Conservation (phyloP, 2,113 vertebrate species). For the Oplegnathus fasciatus region DNA sequence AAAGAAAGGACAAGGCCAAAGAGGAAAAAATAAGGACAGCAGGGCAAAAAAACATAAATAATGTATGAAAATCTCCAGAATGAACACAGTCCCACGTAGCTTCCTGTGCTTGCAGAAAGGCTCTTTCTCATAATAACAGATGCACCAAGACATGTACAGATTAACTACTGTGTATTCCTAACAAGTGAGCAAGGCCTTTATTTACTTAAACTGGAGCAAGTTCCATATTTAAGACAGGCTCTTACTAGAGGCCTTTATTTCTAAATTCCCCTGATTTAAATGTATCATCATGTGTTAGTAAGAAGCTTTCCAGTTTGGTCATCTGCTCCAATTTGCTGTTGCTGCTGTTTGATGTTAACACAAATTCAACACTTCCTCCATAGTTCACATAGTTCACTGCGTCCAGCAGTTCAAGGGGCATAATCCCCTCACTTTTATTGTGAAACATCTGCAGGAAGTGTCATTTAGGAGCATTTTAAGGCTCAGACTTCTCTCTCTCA, state of each 20-base stretch:
- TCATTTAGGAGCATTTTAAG: neutral
- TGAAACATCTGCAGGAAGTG: neutral
- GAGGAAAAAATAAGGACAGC: neutral
- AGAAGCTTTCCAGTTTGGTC: neutral
- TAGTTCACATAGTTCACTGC: neutral
- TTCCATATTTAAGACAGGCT: neutral
- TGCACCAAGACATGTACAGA: neutral
- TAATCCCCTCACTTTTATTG: neutral
- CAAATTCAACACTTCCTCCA: neutral
- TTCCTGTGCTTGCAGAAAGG: neutral
- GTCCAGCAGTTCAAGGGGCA: neutral
- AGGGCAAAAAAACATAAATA: neutral
- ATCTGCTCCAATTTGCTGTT: neutral
- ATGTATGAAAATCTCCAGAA: neutral
- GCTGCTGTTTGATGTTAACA: neutral
- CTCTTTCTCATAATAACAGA: neutral
- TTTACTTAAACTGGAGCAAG: neutral
- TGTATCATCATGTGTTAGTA: neutral
- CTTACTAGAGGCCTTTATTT: neutral
- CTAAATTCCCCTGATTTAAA: neutral
- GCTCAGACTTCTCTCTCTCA: neutral
- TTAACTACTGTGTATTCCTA: neutral
- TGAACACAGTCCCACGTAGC: neutral
- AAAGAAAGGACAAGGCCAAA: constrained; percentile 28
- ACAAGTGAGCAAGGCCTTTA: neutral